Conservation (phyloP, 2,888 invertebrate genomes). For the Ramazzottius varieornatus region DNA sequence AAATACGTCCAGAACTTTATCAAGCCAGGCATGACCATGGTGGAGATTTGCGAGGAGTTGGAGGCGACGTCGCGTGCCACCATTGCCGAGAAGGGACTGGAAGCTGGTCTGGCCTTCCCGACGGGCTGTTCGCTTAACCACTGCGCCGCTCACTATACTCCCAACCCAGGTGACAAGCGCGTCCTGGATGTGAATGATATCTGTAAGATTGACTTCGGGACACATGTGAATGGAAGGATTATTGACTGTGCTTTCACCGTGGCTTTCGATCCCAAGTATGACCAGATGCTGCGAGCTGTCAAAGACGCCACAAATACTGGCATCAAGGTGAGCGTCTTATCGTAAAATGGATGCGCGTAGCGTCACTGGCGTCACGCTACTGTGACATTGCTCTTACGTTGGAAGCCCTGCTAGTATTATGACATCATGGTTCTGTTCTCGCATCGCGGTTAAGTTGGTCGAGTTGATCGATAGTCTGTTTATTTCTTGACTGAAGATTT, state of each 20-base stretch:
- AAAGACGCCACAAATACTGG: slow-evolving; percentile 95
- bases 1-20: slow-evolving; percentile 73
- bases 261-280: slow-evolving; percentile 84
- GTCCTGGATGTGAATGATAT: slow-evolving; percentile 84
- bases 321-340: slow-evolving; percentile 47
- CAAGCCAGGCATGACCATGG: slow-evolving; percentile 97
- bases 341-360: too few relatives aligned
- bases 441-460: too few relatives aligned
- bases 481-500: too few relatives aligned
- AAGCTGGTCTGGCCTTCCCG: slow-evolving; percentile 63
- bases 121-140: slow-evolving; percentile 96
- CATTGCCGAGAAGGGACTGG: slow-evolving; percentile 76
- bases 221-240: slow-evolving; percentile 84
- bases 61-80: slow-evolving; percentile 68
- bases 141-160: slow-evolving; percentile 97
- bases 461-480: too few relatives aligned
- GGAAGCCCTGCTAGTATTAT: too few relatives aligned
- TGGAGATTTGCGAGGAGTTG: slow-evolving; percentile 83
- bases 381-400: too few relatives aligned
- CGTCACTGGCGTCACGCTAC: too few relatives aligned
- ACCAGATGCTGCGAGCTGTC: slow-evolving; percentile 72
- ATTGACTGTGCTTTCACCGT: slow-evolving; percentile 97
- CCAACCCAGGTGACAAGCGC: slow-evolving; percentile 87
- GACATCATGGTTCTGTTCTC: too few relatives aligned
- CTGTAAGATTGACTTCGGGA: slow-evolving; percentile 94